Percentiles rank a stretch among this genome's conserved stretches.
phyloP scores from a whole-genome alignment of 2,888 invertebrate genomes.

The Neoascia interrupta region DNA sequence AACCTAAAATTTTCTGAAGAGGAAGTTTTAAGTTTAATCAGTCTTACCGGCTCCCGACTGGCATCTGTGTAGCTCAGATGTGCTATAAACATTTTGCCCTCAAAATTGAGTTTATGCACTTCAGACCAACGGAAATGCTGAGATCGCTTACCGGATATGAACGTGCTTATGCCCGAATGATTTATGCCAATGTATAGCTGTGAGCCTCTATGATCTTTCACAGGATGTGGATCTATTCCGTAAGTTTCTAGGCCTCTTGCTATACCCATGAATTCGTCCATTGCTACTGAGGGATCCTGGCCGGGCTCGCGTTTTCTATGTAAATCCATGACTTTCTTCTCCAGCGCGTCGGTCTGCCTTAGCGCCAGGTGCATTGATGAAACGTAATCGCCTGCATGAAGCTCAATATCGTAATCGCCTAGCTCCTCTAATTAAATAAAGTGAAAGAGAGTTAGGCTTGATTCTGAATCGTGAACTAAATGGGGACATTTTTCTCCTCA shows the following conservation, averaged over 20 bases:
- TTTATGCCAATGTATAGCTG: slow-evolving; percentile 97
- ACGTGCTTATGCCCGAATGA: slow-evolving; percentile 96
- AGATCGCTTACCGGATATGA: slow-evolving; percentile 94
- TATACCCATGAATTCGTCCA: slow-evolving; percentile 93
- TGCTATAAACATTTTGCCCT: slow-evolving; percentile 98
- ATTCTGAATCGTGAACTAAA: too few relatives aligned
- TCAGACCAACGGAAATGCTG: slow-evolving; percentile 98
- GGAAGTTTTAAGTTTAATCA: too few relatives aligned
- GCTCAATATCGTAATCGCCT: slow-evolving; percentile 94
- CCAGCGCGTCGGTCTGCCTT: slow-evolving; percentile 94
- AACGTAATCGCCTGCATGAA: slow-evolving; percentile 94
- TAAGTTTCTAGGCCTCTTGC: slow-evolving; percentile 96
- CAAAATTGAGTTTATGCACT: slow-evolving; percentile 97
- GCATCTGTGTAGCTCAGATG: slow-evolving; percentile 96
- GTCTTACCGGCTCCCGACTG: slow-evolving; percentile 79
- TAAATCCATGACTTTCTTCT: slow-evolving; percentile 95
- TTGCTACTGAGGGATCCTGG: slow-evolving; percentile 92
- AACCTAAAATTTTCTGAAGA: too few relatives aligned
- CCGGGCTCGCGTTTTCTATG: slow-evolving; percentile 93
- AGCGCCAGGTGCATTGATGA: slow-evolving; percentile 93
- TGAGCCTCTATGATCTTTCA: slow-evolving; percentile 96
- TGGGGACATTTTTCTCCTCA: too few relatives aligned
- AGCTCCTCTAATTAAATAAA: slow-evolving; percentile 87
- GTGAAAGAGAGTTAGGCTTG: not conserved
- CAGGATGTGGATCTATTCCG: slow-evolving; percentile 98